phyloP scores from a whole-genome alignment of 2,797 vertebrate species.

The Brachymystax lenok region DNA sequence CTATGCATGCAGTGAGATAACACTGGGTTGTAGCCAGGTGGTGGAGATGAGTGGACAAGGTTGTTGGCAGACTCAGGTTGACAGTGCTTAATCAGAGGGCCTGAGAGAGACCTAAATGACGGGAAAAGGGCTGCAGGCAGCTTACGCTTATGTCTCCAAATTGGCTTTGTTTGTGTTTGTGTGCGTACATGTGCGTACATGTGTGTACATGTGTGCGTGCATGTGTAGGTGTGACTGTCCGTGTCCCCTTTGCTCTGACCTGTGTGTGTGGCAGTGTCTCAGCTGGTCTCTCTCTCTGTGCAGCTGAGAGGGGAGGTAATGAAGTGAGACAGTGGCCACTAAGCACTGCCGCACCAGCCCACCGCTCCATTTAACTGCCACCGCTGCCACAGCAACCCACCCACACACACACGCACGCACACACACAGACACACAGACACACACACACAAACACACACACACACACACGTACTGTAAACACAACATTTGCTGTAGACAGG shows the following conservation, averaged over 20 bases:
- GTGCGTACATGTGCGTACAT: slow-evolving; percentile 16
- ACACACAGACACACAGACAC: slow-evolving; percentile 7
- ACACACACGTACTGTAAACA: background rate
- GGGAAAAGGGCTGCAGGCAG: slow-evolving; percentile 59
- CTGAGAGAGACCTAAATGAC: slow-evolving; percentile 27
- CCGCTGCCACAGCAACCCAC: background rate
- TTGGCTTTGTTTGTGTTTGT: background rate
- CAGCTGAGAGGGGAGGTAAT: slow-evolving; percentile 31
- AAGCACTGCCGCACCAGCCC: background rate
- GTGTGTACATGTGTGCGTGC: background rate
- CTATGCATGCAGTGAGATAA: slow-evolving; percentile 26
- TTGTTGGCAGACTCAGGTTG: slow-evolving; percentile 56
- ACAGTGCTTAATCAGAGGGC: slow-evolving; percentile 3
- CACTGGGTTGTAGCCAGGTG: slow-evolving; percentile 37
- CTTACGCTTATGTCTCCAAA: slow-evolving; percentile 7
- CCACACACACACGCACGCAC: background rate
- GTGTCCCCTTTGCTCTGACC: background rate
- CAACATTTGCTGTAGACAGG: background rate
- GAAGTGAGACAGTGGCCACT: slow-evolving; percentile 11
- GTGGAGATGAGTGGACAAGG: background rate
- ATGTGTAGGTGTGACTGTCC: background rate
- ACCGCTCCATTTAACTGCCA: background rate
- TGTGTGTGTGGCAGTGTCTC: slow-evolving; percentile 13
- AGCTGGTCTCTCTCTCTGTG: slow-evolving; percentile 14
- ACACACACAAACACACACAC: slow-evolving; percentile 10